Evolutionary conservation across 2,797 vertebrate species (phyloP).

Genomic region (Sebastes variabilis): DNA sequence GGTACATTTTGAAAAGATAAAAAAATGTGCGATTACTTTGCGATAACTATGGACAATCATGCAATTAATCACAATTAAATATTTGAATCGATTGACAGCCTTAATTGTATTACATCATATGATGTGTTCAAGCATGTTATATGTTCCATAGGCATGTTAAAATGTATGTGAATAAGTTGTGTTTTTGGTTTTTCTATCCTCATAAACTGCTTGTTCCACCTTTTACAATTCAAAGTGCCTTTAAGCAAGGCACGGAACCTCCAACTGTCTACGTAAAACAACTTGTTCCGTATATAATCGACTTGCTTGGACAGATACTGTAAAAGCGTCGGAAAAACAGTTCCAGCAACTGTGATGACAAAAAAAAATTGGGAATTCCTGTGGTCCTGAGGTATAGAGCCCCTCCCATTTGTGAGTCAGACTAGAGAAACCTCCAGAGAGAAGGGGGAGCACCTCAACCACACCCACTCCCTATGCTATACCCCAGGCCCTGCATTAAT

Average conservation of each 20-base stretch:
- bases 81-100: too few relatives aligned
- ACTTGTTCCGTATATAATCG: background rate
- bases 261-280: background rate
- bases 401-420: conserved; percentile 60
- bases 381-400: conserved; percentile 20
- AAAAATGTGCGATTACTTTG: too few relatives aligned
- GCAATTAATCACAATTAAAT: too few relatives aligned
- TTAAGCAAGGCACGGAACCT: background rate
- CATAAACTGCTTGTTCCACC: background rate
- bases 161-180: background rate
- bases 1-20: too few relatives aligned
- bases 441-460: conserved; percentile 61
- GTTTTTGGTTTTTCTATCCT: background rate
- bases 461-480: conserved; percentile 62
- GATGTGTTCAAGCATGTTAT: background rate
- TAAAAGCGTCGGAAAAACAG: background rate
- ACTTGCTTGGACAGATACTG: background rate
- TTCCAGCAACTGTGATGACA: conserved; percentile 7
- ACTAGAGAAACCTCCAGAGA: conserved; percentile 54
- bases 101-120: background rate
- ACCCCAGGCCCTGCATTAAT: conserved; percentile 25
- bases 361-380: conserved; percentile 61
- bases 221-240: background rate
- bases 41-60: too few relatives aligned
- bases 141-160: background rate